Evolutionary conservation across 1,140 invertebrate genomes (phyloP), one percentile per base, ranked within the genome.

Genomic region (Drusus annulatus): DNA sequence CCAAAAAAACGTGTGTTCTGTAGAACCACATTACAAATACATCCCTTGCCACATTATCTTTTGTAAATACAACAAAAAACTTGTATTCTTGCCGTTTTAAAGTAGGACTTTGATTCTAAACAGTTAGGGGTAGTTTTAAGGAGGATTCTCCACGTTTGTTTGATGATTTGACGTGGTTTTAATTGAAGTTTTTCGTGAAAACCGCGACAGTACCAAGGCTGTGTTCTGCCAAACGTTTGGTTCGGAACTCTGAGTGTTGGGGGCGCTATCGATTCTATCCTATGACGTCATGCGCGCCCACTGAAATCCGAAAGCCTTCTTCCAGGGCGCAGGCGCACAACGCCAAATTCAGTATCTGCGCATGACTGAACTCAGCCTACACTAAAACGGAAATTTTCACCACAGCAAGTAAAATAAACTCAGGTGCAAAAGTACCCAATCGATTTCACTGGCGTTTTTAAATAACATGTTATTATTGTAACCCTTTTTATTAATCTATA

Each of bases 231-330:
- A 75, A 50, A 58, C 52, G 83, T 74, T 79, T 81, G 77, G 79
- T 76, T 75, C 81, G 77, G 81, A 76, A 81, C 83, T 84, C 71
- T 82, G 73, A 63, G 84, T 84, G 81, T 84, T 74, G 79, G 82
- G 82, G 83, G 80, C 83, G 56, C 79, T 84, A 85, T 85, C 85
- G 84, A 85, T 84, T 28, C 81, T 81, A 81, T 52, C 36, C 68
- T 50, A 76, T 88, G 87, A 88, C 88, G 88, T 89, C 87, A 88
- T 86, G 86, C 86, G 85, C 82, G 79, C 77, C 76, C 73, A 65
- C 36, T 68, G 62, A 78, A 65, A 51, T 21, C 21, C 50, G n/a
- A 36, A 5, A 69, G 52, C 54, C 36, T 17, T 51, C 52, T 58
- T 54, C 56, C 74, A 69, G 56, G 58, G 86, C 87, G 87, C 87